Conservation (phyloP, 1,140 invertebrate species). For the Brachystomella parvula region DNA sequence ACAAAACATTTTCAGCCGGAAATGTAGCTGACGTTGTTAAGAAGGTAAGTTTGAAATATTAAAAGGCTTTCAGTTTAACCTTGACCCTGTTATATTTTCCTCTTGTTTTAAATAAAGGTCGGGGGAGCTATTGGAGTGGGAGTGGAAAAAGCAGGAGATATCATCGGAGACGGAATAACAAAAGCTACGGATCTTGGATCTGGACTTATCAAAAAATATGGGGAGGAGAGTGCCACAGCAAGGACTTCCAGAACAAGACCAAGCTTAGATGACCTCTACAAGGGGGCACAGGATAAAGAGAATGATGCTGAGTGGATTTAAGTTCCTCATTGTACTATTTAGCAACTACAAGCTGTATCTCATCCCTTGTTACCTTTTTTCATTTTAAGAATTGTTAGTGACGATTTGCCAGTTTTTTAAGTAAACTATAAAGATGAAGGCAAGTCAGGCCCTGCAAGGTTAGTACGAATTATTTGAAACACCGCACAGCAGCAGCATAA, state of each 20-base stretch:
- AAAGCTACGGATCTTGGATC: slow-evolving; percentile 31
- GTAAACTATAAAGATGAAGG: too few relatives aligned
- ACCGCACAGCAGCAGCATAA: too few relatives aligned
- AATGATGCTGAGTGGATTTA: slow-evolving; percentile 35
- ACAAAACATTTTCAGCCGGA: slow-evolving; percentile 62
- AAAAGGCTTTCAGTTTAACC: background rate
- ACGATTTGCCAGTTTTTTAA: too few relatives aligned
- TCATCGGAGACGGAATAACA: slow-evolving; percentile 31
- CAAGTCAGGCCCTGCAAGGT: too few relatives aligned
- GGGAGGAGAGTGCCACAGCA: slow-evolving; percentile 12
- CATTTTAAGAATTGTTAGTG: too few relatives aligned
- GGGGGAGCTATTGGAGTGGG: slow-evolving; percentile 32
- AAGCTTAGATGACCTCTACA: slow-evolving; percentile 26
- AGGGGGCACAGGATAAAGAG: slow-evolving; percentile 26
- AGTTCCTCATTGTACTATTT: too few relatives aligned
- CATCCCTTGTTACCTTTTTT: too few relatives aligned
- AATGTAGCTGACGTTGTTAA: slow-evolving; percentile 59
- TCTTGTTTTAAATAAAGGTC: slow-evolving; percentile 16
- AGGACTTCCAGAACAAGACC: slow-evolving; percentile 6
- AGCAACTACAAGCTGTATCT: too few relatives aligned
- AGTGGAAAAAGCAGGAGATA: slow-evolving; percentile 33
- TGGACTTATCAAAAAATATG: slow-evolving; percentile 26
- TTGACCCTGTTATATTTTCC: background rate
- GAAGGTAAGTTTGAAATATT: slow-evolving; percentile 45
- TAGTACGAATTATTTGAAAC: too few relatives aligned